Base-by-base conservation (phyloP, 2,113 vertebrate genomes). In the Corythornis madagascariensis region DNA sequence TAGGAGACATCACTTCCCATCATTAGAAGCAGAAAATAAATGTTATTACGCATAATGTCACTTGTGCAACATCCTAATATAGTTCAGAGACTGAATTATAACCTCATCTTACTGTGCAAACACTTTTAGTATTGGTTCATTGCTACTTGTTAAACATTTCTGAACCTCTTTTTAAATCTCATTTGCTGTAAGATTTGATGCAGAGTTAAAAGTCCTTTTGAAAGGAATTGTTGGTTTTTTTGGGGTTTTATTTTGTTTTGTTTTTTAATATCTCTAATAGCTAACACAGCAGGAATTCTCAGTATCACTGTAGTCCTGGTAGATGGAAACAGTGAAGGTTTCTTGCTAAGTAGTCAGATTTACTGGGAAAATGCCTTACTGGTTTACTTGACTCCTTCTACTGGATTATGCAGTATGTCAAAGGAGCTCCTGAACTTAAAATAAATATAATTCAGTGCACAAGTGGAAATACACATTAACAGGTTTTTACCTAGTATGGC, bases 21-120 rank as follows among this genome's bases (percentile, higher is more conserved):
- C 29, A 78, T 71, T 93, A 80, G 53, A 86, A 88, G 35, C 26
- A 63, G 19, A 71, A 92, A 90, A 83, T 60, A 91, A 88, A 67
- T 6, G 4, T 64, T 83, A 67, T 77, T 90, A 40, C n/a, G 65
- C 26, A 64, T 64, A 57, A 89, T 76, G 43, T 64, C 64, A 56
- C 28, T 70, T 69, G 74, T 80, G 31, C 13, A 71, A 63, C 61
- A 91, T 71, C 19, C 43, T 83, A 16, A 74, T 64, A 35, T 71
- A 74, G 28, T 79, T 92, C 26, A 72, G 72, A 77, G 35, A 69
- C 35, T 87, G 70, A 92, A 78, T 75, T 75, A 72, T 31, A 84
- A 86, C 48, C 21, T 67, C 53, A 20, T 5, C 10, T 89, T 66
- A 64, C 57, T 78, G 45, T 72, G 43, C 28, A 75, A 90, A 29